These are phyloP conservation scores for Aphrocallistes beatrix DNA, from an alignment of 37 sponge, comb jelly and placozoan genomes.

Conservation along the genomic window DNA sequence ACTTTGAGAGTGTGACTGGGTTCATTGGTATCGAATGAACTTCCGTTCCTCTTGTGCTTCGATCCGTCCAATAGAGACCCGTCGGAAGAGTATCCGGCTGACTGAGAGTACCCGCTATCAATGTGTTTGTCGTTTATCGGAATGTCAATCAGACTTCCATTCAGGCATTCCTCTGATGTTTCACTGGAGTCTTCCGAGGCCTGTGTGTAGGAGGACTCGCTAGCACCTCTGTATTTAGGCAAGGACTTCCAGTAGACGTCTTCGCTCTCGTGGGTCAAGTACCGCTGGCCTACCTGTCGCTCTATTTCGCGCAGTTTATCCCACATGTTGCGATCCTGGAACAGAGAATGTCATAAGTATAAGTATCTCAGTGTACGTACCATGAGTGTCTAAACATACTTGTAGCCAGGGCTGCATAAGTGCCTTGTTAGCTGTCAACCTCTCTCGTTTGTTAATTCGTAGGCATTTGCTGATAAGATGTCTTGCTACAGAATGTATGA, in stretches of 20 bases:
- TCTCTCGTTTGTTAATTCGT: constrained; percentile 53
- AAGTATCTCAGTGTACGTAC: not conserved
- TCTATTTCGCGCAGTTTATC: constrained; percentile 66
- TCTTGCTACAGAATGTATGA: constrained; percentile 44
- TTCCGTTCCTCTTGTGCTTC: constrained; percentile 3
- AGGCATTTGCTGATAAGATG: constrained; percentile 72
- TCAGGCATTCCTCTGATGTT: not conserved
- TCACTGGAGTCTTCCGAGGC: not conserved
- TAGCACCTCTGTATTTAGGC: not conserved
- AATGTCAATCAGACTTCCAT: not conserved
- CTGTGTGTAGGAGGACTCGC: constrained; percentile 8
- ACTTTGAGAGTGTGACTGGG: not conserved
- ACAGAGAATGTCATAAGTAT: not conserved
- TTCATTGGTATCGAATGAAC: not conserved
- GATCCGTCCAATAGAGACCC: not conserved
- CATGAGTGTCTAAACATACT: constrained; percentile 43
- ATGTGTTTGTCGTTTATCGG: not conserved
- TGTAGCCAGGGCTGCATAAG: constrained; percentile 73
- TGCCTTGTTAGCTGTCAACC: constrained; percentile 57
- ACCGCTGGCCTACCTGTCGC: constrained; percentile 38
- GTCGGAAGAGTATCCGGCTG: constrained; percentile 2
- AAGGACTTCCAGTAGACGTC: constrained; percentile 56
- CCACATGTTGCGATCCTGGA: constrained; percentile 44
- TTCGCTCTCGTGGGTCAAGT: constrained; percentile 67
- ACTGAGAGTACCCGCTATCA: not conserved